These are phyloP conservation scores for Eupsittula cactorum DNA, from an alignment of 2,113 vertebrate species.

Conservation along the genomic window DNA sequence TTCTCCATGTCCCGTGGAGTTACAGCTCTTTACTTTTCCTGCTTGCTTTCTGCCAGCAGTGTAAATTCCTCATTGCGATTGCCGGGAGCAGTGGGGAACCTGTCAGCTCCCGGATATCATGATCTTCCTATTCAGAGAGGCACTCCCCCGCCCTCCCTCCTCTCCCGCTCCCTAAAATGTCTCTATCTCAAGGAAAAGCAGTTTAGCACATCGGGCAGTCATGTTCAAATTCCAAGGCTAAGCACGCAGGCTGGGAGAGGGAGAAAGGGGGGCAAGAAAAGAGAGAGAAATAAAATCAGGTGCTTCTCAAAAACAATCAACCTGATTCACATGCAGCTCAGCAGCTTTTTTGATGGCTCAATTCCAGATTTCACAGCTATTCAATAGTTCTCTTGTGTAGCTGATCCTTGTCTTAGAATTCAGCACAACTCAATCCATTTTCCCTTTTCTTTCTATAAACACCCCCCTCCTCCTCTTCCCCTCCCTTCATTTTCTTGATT, in stretches of 20 bases:
- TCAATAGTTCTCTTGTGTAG: conserved; percentile 77
- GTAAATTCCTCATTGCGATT: not conserved
- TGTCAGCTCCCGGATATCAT: not conserved
- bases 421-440: conserved; percentile 79
- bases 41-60: not conserved
- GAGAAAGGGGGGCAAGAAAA: not conserved
- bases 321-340: conserved; percentile 70
- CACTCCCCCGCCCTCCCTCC: not conserved
- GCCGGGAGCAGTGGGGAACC: conserved; percentile 16
- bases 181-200: conserved; percentile 32
- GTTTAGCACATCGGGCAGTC: conserved; percentile 38
- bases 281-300: conserved; percentile 45
- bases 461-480: conserved; percentile 58
- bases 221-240: conserved; percentile 67
- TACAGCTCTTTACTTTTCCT: not conserved
- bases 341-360: conserved; percentile 75
- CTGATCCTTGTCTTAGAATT: conserved; percentile 76
- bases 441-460: conserved; percentile 73
- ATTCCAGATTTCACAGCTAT: conserved; percentile 79
- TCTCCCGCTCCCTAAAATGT: not conserved
- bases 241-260: conserved; percentile 30
- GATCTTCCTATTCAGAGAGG: not conserved
- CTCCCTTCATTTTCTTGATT: conserved; percentile 72
- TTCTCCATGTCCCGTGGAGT: not conserved
- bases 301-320: conserved; percentile 70